Evolutionary conservation across 2,797 vertebrate genomes (phyloP).

Genomic region (Siniperca undulata): DNA sequence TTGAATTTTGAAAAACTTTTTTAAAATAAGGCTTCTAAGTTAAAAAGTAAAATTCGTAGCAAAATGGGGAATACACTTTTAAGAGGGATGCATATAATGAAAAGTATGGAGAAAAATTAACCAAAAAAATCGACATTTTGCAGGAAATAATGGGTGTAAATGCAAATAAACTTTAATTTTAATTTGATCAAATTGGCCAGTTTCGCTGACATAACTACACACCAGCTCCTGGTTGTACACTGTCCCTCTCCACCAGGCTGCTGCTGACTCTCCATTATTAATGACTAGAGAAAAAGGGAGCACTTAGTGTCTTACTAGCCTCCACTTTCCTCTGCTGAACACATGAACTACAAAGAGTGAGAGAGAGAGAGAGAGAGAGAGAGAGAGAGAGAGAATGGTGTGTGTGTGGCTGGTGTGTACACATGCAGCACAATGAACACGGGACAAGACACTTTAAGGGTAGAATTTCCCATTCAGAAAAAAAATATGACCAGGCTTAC

Average conservation of each 20-base stretch:
- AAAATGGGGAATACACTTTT: not conserved
- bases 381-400: not conserved
- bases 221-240: constrained; percentile 28
- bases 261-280: constrained; percentile 75
- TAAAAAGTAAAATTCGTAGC: not conserved
- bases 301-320: constrained; percentile 72
- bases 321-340: constrained; percentile 54
- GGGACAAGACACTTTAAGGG: constrained; percentile 45
- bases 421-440: constrained; percentile 35
- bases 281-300: constrained; percentile 69
- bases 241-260: constrained; percentile 44
- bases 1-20: constrained; percentile 1
- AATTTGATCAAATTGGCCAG: not conserved
- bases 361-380: not conserved
- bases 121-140: not conserved
- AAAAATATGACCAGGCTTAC: constrained; percentile 63
- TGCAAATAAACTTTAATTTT: constrained; percentile 9
- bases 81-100: not conserved
- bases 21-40: not conserved
- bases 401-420: constrained; percentile 21
- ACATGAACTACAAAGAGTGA: constrained; percentile 35
- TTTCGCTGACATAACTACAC: constrained; percentile 9
- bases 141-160: not conserved
- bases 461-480: constrained; percentile 72
- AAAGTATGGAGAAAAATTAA: not conserved